These are phyloP conservation scores for Semaprochilodus insignis DNA, from an alignment of 2,797 vertebrate genomes.

Conservation along the genomic window DNA sequence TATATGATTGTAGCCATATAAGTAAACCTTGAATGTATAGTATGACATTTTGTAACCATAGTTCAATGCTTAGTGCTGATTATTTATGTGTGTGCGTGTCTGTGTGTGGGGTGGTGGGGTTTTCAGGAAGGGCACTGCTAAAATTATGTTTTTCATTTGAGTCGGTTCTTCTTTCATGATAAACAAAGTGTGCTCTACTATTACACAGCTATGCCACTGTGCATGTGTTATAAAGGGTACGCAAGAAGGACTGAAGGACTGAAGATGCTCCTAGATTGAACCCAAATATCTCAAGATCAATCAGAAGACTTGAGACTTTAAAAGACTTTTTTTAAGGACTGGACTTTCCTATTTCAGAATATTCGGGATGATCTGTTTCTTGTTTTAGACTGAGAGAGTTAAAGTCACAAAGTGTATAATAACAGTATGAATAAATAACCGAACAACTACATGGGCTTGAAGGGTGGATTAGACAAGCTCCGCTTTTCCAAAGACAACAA, in stretches of 20 bases:
- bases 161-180: background rate
- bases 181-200: background rate
- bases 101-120: background rate
- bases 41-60: background rate
- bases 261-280: background rate
- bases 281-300: no score
- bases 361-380: background rate
- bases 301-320: no score
- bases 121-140: background rate
- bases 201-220: background rate
- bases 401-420: background rate
- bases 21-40: background rate
- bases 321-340: background rate
- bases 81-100: background rate
- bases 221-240: background rate
- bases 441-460: background rate
- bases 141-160: background rate
- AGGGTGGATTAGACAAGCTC: background rate
- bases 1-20: background rate
- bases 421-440: no score
- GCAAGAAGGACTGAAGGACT: background rate
- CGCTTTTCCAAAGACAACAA: background rate
- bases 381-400: background rate
- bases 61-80: background rate
- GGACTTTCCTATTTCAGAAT: background rate